Percentiles rank a stretch among this genome's conserved stretches.
These are phyloP conservation scores for Chironex yamaguchii DNA, from an alignment of 30 jellyfish, hydroid and myxozoan species.

Conservation along the genomic window DNA sequence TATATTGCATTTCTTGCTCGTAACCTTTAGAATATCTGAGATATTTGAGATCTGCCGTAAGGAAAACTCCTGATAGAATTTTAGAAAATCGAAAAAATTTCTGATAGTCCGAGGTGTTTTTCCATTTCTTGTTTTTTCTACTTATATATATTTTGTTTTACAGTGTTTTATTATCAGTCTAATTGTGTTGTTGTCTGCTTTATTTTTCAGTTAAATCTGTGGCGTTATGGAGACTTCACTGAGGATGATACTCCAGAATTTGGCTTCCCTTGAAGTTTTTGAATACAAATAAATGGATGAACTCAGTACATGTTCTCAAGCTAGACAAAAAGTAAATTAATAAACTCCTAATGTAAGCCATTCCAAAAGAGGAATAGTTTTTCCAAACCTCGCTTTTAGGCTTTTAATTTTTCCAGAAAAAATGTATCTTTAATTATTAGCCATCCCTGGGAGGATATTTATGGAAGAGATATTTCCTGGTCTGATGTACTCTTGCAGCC, in stretches of 20 bases:
- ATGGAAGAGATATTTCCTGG: neutral
- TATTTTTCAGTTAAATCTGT: conserved; percentile 77
- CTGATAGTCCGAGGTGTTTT: too few species aligned
- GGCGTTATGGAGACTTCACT: conserved; percentile 99
- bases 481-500: too few species aligned
- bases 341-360: neutral
- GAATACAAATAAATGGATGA: conserved; percentile 29
- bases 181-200: too few species aligned
- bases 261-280: conserved; percentile 69
- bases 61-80: too few species aligned
- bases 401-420: neutral
- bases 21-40: too few species aligned
- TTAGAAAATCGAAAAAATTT: too few species aligned
- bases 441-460: neutral
- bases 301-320: conserved; percentile 77
- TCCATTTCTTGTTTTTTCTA: too few species aligned
- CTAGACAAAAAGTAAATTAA: neutral
- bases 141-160: too few species aligned
- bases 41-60: too few species aligned
- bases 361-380: neutral
- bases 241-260: conserved; percentile 99
- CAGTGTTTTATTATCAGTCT: too few species aligned
- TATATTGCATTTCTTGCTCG: too few species aligned
- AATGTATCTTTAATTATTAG: too few species aligned
- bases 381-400: neutral